Base-by-base conservation (phyloP, 2,113 vertebrate genomes). In the Labrus mixtus region DNA sequence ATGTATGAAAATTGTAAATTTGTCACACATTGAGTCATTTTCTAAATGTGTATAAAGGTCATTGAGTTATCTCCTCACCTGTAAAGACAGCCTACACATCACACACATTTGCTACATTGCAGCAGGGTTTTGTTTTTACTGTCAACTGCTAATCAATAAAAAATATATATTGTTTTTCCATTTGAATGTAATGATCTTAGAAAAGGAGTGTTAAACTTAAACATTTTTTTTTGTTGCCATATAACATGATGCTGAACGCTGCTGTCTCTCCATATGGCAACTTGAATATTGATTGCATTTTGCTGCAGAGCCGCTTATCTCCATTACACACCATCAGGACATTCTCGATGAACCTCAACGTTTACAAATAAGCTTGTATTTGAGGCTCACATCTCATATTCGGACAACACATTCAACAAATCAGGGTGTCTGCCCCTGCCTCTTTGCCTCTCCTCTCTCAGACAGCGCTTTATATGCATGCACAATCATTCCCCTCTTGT, bases 401-500 rank as follows among this genome's bases (percentile, higher is more conserved):
- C 58, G 5, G 36, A 20, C 17, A 22, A n/a, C 19, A 36, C 65
- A 78, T 37, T 48, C 17, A 66, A 25, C 55, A 57, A 57, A 71
- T 65, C 53, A 23, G 72, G 75, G 45, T 61, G 60, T 60, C 62
- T 48, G 2, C 29, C 60, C 25, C 64, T 4, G 54, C 11, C 51
- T 1, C 60, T 66, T 67, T 56, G 62, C 15, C 41, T 8, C 64
- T 22, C 55, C 1, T 19, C 36, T 55, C 33, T 41, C 63, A n/a
- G 39, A 61, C 67, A 3, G 19, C 17, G 43, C 73, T 50, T 62
- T 45, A 55, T 20, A 76, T 70, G 74, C 90, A 91, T 79, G 83
- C 86, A 84, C 81, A 76, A 89, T 82, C 83, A 89, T 86, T 78
- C 83, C 83, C 76, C 84, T 85, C 73, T 43, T 67, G 84, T 86